These are phyloP conservation scores for Papilio polytes DNA, from an alignment of 1,140 invertebrate species.

Conservation along the genomic window DNA sequence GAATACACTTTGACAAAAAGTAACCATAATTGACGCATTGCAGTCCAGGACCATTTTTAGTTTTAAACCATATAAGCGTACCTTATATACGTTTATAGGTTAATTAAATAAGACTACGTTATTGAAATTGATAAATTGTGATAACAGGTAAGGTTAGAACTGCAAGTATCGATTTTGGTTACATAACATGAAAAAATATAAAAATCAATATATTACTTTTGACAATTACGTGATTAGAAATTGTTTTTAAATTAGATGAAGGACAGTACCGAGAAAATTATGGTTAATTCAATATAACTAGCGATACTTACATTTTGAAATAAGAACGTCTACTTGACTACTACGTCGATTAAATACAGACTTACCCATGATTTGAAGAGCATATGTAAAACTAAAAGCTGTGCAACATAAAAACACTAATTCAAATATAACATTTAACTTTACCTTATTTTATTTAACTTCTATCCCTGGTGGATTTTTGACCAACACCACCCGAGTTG, in stretches of 20 bases:
- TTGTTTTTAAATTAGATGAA: constrained; percentile 4
- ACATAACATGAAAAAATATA: constrained; percentile 52
- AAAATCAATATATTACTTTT: neutral
- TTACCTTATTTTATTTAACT: constrained; percentile 34
- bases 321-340: constrained; percentile 28
- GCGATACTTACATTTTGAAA: constrained; percentile 32
- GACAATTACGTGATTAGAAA: neutral
- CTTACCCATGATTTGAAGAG: constrained; percentile 17
- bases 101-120: neutral
- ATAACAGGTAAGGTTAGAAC: constrained; percentile 46
- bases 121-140: constrained; percentile 29
- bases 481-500: constrained; percentile 37
- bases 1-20: neutral
- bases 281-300: neutral
- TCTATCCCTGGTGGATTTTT: constrained; percentile 23
- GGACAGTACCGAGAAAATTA: neutral
- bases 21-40: neutral
- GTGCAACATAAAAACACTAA: constrained; percentile 19
- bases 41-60: neutral
- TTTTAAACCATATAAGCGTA: neutral
- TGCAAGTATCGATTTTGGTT: constrained; percentile 50
- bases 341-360: neutral
- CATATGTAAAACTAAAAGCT: neutral
- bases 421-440: constrained; percentile 1
- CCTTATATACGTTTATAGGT: neutral